Evolutionary conservation across 2,888 invertebrate species (phyloP), one percentile per base, ranked within the genome.

Genomic region (Acanthopleura granulata): DNA sequence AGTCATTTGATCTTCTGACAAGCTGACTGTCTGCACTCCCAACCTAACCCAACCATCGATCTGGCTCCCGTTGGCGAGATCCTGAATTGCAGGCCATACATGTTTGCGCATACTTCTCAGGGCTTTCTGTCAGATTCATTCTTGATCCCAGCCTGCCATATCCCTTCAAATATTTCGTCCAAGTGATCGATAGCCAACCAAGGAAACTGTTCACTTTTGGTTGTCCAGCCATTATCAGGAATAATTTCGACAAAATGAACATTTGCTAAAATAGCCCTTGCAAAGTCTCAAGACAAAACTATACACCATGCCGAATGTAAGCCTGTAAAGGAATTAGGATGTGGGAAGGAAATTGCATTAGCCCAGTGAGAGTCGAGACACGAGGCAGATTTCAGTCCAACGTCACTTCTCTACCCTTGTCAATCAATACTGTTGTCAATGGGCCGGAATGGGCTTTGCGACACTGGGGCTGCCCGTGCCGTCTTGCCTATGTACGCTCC

Each of bases 381-480:
- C 57, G 22, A 22, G 57, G 57, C n/a, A 57, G 57, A 57, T 57
- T 57, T 12, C 22, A 57, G 18, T 57, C 57, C 22, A 22, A 12
- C 18, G 57, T 57, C 57, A 57, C 57, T 57, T 57, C 57, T 57
- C n/a, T 18, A 57, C 22, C n/a, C n/a, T 57, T 18, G 57, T 57
- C 57, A 57, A 57, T 57, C 57, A 57, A 57, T 57, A 57, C 12
- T n/a, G 57, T 57, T n/a, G 57, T 57, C 57, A n/a, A 57, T 57
- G 57, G 22, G 22, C n/a, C 22, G 57, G 57, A 57, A 57, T 18
- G 57, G 57, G 18, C 40, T 40, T 40, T 40, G 40, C 40, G 40
- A 40, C 40, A 40, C 40, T 6, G 40, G 40, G 40, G 40, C 40
- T 40, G 40, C 40, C 40, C 40, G 40, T 40, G 40, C 40, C 40